Evolutionary conservation across 2,797 vertebrate species (phyloP).

Genomic region (Propithecus deckenii): DNA sequence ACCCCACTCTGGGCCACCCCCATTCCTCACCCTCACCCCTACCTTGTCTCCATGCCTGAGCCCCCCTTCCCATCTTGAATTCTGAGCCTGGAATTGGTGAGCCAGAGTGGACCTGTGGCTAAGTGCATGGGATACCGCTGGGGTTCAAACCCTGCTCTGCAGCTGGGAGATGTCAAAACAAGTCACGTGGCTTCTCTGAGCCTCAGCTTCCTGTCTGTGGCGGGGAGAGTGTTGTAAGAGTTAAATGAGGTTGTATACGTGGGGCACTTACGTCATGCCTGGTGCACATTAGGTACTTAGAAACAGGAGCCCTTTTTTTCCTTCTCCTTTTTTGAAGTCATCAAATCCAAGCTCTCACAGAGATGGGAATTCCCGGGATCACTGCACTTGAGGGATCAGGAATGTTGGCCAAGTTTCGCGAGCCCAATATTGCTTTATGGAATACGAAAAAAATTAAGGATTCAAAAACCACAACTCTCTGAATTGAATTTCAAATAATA

Average conservation of each 20-base stretch:
- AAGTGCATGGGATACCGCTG: neutral
- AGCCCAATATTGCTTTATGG: slow-evolving; percentile 42
- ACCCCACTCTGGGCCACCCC: neutral
- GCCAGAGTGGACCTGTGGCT: neutral
- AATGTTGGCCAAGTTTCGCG: slow-evolving; percentile 48
- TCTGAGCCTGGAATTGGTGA: neutral
- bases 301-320: neutral
- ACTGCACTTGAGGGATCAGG: neutral
- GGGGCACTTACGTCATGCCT: neutral
- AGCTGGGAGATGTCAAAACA: neutral
- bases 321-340: neutral
- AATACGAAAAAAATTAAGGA: slow-evolving; percentile 73
- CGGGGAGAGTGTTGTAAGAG: neutral
- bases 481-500: slow-evolving; percentile 76
- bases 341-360: neutral
- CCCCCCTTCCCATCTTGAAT: neutral
- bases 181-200: neutral
- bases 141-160: neutral
- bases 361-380: slow-evolving; percentile 17
- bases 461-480: slow-evolving; percentile 48
- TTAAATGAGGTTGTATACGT: neutral
- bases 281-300: neutral
- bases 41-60: neutral
- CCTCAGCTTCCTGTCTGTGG: neutral
- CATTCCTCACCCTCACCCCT: neutral